These are phyloP conservation scores for Erannis defoliaria DNA, from an alignment of 2,888 invertebrate species.

Conservation along the genomic window DNA sequence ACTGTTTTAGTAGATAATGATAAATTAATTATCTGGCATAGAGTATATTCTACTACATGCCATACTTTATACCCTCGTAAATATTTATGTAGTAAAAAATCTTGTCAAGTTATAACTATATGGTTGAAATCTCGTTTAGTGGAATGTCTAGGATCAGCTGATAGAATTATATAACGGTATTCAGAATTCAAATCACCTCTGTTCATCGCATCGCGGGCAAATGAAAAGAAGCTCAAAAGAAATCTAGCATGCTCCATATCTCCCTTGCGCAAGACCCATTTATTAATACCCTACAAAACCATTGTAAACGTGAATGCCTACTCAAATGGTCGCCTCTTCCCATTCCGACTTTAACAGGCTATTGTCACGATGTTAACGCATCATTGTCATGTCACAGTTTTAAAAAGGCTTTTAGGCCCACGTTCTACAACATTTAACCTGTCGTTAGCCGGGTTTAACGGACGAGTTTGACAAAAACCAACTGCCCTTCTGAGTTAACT, in stretches of 20 bases:
- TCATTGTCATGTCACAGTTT: slow-evolving; percentile 81
- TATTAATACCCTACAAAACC: slow-evolving; percentile 43
- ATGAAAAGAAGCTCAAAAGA: slow-evolving; percentile 18
- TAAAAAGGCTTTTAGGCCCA: slow-evolving; percentile 67
- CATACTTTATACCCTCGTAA: no score
- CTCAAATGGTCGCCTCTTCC: slow-evolving; percentile 65
- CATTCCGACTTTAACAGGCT: slow-evolving; percentile 71
- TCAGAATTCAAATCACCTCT: slow-evolving; percentile 10
- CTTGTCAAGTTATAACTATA: no score
- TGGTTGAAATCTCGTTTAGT: not conserved
- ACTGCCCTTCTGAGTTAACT: slow-evolving; percentile 13
- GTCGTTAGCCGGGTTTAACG: slow-evolving; percentile 12
- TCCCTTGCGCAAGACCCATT: slow-evolving; percentile 39
- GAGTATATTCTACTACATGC: no score
- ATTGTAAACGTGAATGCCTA: slow-evolving; percentile 44
- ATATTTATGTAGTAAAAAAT: no score
- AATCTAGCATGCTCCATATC: slow-evolving; percentile 31
- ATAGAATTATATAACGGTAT: not conserved
- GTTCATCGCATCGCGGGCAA: slow-evolving; percentile 7
- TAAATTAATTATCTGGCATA: no score
- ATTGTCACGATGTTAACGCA: slow-evolving; percentile 80
- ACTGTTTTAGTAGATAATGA: no score
- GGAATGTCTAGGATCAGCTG: not conserved
- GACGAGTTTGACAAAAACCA: slow-evolving; percentile 1
- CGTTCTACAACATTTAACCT: slow-evolving; percentile 21